Percentiles rank a stretch among this genome's conserved stretches.
Conservation (phyloP, 1,140 invertebrate species). For the Eupristina koningsbergeri region DNA sequence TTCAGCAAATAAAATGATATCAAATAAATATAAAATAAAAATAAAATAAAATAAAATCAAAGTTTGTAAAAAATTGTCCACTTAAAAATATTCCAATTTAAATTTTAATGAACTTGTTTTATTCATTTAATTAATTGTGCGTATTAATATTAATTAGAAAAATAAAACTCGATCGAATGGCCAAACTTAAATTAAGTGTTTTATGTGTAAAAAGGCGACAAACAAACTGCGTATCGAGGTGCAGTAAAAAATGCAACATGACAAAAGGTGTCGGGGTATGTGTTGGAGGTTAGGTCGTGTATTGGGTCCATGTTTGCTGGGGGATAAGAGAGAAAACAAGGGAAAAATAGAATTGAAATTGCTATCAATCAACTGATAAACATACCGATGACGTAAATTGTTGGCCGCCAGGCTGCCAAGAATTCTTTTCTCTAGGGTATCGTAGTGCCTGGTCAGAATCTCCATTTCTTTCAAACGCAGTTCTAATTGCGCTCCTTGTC, state of each 20-base stretch:
- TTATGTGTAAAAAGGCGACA: conserved; percentile 26
- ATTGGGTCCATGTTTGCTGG: background rate
- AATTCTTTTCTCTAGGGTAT: conserved; percentile 48
- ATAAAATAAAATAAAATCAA: too few species aligned
- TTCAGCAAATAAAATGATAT: background rate
- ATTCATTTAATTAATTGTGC: too few species aligned
- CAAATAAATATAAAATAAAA: too few species aligned
- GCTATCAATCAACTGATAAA: conserved; percentile 11
- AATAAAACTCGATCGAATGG: too few species aligned
- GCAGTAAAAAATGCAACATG: conserved; percentile 16
- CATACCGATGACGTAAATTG: conserved; percentile 53
- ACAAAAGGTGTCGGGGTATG: conserved; percentile 17
- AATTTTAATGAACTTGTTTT: too few species aligned
- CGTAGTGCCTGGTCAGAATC: conserved; percentile 47
- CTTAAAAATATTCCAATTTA: too few species aligned
- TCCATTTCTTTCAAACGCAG: conserved; percentile 48
- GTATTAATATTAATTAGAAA: too few species aligned
- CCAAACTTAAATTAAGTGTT: background rate
- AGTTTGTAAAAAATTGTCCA: too few species aligned
- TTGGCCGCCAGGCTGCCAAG: conserved; percentile 44
- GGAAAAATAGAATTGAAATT: background rate
- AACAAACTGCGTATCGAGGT: conserved; percentile 35
- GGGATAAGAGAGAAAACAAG: background rate
- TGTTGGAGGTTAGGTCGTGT: conserved; percentile 52
- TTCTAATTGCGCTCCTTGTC: conserved; percentile 41